Evolutionary conservation across 1,140 invertebrate species (phyloP).

Genomic region (Ceratoteleas bidentatus): DNA sequence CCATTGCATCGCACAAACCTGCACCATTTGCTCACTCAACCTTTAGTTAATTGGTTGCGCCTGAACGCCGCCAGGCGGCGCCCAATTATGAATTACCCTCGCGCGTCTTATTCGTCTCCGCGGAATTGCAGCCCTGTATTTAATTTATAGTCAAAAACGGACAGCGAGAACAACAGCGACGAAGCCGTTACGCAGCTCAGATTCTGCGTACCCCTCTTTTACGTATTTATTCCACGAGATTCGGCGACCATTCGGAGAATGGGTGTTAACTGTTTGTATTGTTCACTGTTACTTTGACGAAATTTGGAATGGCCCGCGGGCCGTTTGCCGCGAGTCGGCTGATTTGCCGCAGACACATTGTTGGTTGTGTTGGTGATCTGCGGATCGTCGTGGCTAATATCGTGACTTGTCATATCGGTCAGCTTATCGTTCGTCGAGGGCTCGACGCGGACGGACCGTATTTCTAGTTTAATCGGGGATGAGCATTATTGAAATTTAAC

Average conservation of each 20-base stretch:
- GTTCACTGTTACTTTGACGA: constrained; percentile 6
- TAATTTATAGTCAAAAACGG: constrained; percentile 14
- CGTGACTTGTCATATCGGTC: too few species aligned
- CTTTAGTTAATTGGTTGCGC: constrained; percentile 70
- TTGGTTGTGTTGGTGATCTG: too few species aligned
- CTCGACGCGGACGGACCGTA: constrained; percentile 12
- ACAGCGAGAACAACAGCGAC: too few species aligned
- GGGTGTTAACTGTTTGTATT: constrained; percentile 11
- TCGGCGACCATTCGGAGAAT: neutral
- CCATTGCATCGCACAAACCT: constrained; percentile 80
- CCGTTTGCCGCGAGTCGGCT: constrained; percentile 12
- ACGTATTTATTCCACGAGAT: neutral
- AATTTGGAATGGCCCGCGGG: constrained; percentile 3
- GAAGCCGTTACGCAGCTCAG: neutral
- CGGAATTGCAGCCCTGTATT: constrained; percentile 1
- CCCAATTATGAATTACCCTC: constrained; percentile 10
- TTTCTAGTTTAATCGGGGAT: constrained; percentile 10
- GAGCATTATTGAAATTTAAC: constrained; percentile 7
- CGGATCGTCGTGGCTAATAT: too few species aligned
- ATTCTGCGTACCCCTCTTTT: neutral
- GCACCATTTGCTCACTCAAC: constrained; percentile 83
- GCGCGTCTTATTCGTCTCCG: neutral
- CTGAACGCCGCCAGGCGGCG: constrained; percentile 5
- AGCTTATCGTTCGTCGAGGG: constrained; percentile 27
- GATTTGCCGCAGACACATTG: too few species aligned